A percentile compares a stretch with the other conserved stretches of the same genome.
Conservation (phyloP, 2,797 vertebrate genomes). For the Dromococcyx pavoninus region DNA sequence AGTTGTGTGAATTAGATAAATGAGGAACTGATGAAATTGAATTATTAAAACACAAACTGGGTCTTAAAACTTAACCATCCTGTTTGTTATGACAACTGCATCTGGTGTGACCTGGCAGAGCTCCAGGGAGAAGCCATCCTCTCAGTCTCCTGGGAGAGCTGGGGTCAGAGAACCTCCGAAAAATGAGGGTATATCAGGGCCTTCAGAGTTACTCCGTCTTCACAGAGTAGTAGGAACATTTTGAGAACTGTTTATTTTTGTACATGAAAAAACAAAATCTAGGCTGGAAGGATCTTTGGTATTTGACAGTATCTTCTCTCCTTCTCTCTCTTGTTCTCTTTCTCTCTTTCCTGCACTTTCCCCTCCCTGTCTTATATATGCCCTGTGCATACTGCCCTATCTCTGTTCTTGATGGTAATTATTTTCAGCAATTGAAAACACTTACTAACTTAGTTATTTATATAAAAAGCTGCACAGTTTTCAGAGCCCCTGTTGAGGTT, state of each 20-base stretch:
- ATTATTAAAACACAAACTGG: not conserved
- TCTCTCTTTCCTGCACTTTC: not conserved
- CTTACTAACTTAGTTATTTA: not conserved
- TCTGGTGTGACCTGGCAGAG: not conserved
- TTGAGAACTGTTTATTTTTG: not conserved
- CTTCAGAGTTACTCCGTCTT: not conserved
- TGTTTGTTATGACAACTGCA: not conserved
- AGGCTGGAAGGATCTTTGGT: not conserved
- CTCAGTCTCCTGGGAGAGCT: rapidly evolving
- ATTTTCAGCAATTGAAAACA: not conserved
- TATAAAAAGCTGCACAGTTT: not conserved
- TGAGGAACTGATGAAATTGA: not conserved
- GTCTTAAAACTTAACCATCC: not conserved
- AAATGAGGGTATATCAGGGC: not conserved
- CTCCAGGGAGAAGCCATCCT: not conserved
- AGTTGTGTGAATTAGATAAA: not conserved
- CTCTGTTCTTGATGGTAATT: not conserved
- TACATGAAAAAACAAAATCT: not conserved
- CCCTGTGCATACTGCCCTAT: not conserved
- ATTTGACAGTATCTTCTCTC: not conserved
- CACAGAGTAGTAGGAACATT: not conserved
- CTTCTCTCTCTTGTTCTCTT: not conserved
- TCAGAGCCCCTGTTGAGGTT: not conserved
- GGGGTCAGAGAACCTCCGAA: not conserved
- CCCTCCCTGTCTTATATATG: not conserved